A percentile compares a stretch with the other conserved stretches of the same genome.
phyloP scores from a whole-genome alignment of 2,797 vertebrate genomes.

The Typhlichthys subterraneus region DNA sequence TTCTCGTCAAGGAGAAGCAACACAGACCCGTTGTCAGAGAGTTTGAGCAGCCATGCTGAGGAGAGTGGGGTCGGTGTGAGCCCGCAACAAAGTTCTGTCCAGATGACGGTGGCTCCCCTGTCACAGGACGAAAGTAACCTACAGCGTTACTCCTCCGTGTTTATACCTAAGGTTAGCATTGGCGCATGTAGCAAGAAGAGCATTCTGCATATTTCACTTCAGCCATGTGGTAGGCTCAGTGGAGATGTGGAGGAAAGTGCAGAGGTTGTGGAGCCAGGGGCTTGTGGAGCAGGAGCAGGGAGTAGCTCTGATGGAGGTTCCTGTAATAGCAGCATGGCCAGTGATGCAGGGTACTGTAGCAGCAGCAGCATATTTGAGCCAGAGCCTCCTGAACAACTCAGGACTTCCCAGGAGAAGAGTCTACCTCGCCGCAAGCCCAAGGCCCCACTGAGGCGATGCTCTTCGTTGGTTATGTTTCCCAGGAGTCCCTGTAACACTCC shows the following conservation, averaged over 20 bases:
- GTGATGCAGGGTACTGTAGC: slow-evolving; percentile 79
- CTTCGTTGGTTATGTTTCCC: slow-evolving; percentile 93
- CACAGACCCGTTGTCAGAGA: slow-evolving; percentile 88
- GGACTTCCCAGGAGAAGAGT: slow-evolving; percentile 63
- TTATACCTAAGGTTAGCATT: slow-evolving; percentile 77
- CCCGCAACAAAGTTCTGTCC: slow-evolving; percentile 75
- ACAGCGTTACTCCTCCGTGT: slow-evolving; percentile 74
- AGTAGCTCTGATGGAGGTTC: slow-evolving; percentile 65
- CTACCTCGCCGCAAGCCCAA: slow-evolving; percentile 72
- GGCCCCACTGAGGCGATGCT: slow-evolving; percentile 88
- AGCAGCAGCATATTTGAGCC: slow-evolving; percentile 84
- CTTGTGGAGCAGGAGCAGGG: slow-evolving; percentile 54
- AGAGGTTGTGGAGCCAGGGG: slow-evolving; percentile 68
- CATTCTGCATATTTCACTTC: slow-evolving; percentile 88
- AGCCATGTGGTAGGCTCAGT: slow-evolving; percentile 72
- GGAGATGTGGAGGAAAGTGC: slow-evolving; percentile 62
- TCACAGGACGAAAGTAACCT: slow-evolving; percentile 74
- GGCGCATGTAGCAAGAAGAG: slow-evolving; percentile 80
- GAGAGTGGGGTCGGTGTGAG: slow-evolving; percentile 67
- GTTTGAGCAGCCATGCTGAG: slow-evolving; percentile 81
- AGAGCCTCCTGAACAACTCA: slow-evolving; percentile 76
- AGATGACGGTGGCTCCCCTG: slow-evolving; percentile 84
- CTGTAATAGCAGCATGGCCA: slow-evolving; percentile 74
- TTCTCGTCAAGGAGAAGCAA: slow-evolving; percentile 91
- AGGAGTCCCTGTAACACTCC: slow-evolving; percentile 89